phyloP scores from a whole-genome alignment of 2,888 invertebrate genomes.

The Acrobasis consociella region DNA sequence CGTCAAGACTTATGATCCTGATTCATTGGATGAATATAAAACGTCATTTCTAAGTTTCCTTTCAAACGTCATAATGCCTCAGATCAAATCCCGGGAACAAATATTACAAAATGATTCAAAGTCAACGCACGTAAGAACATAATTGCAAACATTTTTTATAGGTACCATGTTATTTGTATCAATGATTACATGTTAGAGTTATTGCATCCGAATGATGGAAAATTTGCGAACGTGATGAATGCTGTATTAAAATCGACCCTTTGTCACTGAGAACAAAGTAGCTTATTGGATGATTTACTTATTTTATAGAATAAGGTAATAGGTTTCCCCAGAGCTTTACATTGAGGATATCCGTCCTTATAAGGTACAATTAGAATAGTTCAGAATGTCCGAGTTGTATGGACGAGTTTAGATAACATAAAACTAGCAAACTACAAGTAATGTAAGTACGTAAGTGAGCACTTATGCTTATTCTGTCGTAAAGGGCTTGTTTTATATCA shows the following conservation, averaged over 20 bases:
- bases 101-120: background rate
- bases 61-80: background rate
- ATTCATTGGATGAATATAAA: background rate
- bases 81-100: background rate
- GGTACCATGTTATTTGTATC: background rate
- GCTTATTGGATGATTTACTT: background rate
- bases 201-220: conserved; percentile 2
- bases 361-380: conserved; percentile 28
- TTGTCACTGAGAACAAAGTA: background rate
- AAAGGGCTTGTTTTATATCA: no score
- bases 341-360: conserved; percentile 36
- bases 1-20: no score
- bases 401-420: background rate
- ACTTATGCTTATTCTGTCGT: no score
- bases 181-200: conserved; percentile 7
- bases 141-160: conserved; percentile 1
- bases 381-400: background rate
- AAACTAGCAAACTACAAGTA: background rate
- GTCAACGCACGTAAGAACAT: conserved; percentile 14
- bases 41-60: background rate
- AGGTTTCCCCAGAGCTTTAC: conserved; percentile 37
- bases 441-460: no score
- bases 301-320: conserved; percentile 1
- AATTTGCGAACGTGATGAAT: background rate
- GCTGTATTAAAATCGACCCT: background rate